Percentiles rank a stretch among this genome's conserved stretches.
Evolutionary conservation across 2,888 invertebrate genomes (phyloP).

Genomic region (Athalia rosae): DNA sequence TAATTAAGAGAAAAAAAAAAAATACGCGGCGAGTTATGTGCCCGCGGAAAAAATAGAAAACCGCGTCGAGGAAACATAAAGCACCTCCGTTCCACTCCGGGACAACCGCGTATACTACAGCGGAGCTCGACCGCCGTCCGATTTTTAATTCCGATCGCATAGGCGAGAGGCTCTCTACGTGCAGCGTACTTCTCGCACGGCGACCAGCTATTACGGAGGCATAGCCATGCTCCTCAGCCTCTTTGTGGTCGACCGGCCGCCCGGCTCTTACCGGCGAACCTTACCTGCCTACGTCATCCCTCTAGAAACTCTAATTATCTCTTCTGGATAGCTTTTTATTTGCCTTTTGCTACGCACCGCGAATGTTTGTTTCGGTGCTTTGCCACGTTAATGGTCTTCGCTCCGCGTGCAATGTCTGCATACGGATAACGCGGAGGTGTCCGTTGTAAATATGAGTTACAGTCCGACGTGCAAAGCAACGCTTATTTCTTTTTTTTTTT

Average conservation of each 20-base stretch:
- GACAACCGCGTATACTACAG: neutral
- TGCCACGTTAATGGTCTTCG: too few species aligned
- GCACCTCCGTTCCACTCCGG: slow-evolving; percentile 31
- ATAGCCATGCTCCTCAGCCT: neutral
- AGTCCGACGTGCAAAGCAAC: too few species aligned
- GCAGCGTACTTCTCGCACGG: slow-evolving; percentile 15
- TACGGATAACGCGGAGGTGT: too few species aligned
- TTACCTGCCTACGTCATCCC: neutral
- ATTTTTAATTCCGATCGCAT: slow-evolving; percentile 18
- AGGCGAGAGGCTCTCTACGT: neutral
- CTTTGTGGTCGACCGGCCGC: slow-evolving; percentile 35
- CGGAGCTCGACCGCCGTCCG: neutral
- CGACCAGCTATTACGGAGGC: slow-evolving; percentile 22
- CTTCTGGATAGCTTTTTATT: neutral
- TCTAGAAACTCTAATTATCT: slow-evolving; percentile 36
- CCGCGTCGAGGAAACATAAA: slow-evolving; percentile 27
- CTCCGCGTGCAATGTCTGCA: too few species aligned
- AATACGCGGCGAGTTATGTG: neutral
- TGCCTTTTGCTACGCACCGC: neutral
- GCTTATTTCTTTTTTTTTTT: too few species aligned
- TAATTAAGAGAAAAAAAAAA: neutral
- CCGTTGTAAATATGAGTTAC: too few species aligned
- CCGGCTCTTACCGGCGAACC: neutral
- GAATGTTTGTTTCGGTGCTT: neutral
- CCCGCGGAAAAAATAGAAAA: neutral